Evolutionary conservation across 2,888 invertebrate species (phyloP).

Genomic region (Lacanobia oleracea): DNA sequence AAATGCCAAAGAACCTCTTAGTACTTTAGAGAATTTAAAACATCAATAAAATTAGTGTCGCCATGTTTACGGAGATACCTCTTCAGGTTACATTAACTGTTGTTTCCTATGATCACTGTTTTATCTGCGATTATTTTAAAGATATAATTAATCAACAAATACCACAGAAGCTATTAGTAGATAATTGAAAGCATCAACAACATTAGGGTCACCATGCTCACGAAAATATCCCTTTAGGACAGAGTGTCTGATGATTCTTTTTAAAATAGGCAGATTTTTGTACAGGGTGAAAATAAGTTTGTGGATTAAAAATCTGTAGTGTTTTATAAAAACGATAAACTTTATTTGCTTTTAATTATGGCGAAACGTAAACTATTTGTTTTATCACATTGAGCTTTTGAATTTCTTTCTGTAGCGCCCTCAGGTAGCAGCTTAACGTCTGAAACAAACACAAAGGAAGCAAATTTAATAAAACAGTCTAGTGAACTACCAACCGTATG

Average conservation of each 20-base stretch:
- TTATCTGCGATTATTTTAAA: no score
- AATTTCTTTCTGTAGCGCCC: slow-evolving; percentile 38
- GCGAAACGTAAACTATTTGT: slow-evolving; percentile 65
- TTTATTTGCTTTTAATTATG: slow-evolving; percentile 62
- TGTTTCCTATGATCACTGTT: no score
- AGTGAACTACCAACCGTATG: neutral
- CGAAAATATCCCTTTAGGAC: neutral
- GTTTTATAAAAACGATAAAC: slow-evolving; percentile 44
- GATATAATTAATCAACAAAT: no score
- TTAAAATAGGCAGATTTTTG: neutral
- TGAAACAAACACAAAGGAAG: slow-evolving; percentile 70
- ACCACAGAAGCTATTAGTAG: no score
- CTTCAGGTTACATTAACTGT: no score
- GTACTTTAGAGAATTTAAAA: no score
- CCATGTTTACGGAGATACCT: neutral
- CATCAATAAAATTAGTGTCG: no score
- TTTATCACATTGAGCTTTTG: slow-evolving; percentile 80
- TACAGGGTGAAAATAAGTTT: slow-evolving; percentile 8
- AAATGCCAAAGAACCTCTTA: no score
- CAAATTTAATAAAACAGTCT: slow-evolving; percentile 6
- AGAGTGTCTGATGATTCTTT: no score
- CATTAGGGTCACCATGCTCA: no score
- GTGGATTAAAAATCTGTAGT: slow-evolving; percentile 25
- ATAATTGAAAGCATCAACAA: no score
- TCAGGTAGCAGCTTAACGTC: slow-evolving; percentile 67